Percentiles rank a stretch among this genome's conserved stretches.
These are phyloP conservation scores for Indicator indicator DNA, from an alignment of 2,113 vertebrate species.

Conservation along the genomic window DNA sequence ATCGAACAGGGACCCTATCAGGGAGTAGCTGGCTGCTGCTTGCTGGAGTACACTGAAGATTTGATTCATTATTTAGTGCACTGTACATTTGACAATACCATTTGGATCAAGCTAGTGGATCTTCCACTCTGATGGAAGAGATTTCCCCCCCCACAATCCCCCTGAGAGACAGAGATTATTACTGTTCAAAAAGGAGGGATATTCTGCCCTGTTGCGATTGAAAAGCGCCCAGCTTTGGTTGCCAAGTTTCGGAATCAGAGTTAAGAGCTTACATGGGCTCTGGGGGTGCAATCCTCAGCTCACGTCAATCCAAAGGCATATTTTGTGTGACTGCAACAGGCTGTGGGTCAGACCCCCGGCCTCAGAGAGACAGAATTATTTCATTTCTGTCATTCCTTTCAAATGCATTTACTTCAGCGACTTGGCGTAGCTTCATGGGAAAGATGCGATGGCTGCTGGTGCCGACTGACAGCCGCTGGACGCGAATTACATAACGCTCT, in stretches of 20 bases:
- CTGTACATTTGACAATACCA: not conserved
- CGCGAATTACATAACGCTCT: conserved; percentile 56
- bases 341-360: conserved; percentile 19
- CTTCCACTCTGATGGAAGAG: conserved; percentile 15
- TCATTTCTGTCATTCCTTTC: not conserved
- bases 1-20: not conserved
- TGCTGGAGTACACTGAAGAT: not conserved
- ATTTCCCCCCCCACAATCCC: not conserved
- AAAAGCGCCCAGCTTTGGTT: not conserved
- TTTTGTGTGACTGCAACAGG: not conserved
- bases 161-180: conserved; percentile 5
- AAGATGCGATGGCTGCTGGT: conserved; percentile 14
- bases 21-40: not conserved
- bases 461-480: conserved; percentile 28
- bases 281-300: conserved; percentile 24
- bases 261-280: conserved; percentile 38
- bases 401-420: not conserved
- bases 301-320: not conserved
- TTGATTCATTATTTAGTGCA: conserved; percentile 31
- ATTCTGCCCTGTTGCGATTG: not conserved
- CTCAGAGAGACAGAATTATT: not conserved
- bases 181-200: conserved; percentile 31
- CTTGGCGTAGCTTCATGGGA: not conserved
- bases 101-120: conserved; percentile 26
- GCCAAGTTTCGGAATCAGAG: conserved; percentile 66